These are phyloP conservation scores for Myotis vivesi DNA, from an alignment of 2,797 vertebrate species.

Conservation along the genomic window DNA sequence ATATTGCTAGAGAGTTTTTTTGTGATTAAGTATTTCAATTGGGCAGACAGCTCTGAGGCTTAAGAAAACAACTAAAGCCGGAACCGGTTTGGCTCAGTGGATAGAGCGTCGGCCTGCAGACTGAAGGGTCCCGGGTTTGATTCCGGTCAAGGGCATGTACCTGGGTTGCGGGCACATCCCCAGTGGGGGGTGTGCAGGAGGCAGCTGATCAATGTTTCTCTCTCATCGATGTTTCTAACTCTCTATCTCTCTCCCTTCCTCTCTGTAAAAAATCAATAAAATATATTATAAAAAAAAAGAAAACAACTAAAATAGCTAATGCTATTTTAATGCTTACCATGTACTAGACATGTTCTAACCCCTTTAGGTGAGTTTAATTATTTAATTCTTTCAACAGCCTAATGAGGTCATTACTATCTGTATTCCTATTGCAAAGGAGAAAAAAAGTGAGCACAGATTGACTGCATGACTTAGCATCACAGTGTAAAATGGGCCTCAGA, in stretches of 20 bases:
- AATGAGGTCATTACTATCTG: background rate
- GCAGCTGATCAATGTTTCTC: too few species aligned
- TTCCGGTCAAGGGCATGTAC: too few species aligned
- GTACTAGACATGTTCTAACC: background rate
- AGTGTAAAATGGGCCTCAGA: background rate
- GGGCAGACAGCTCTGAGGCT: background rate
- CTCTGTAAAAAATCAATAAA: too few species aligned
- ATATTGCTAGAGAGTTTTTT: background rate
- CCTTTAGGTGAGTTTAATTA: background rate
- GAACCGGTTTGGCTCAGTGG: too few species aligned
- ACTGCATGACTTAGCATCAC: background rate
- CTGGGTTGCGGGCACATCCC: too few species aligned
- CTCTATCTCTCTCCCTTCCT: too few species aligned
- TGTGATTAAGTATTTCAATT: constrained; percentile 7
- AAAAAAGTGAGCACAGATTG: background rate
- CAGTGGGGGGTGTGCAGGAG: too few species aligned
- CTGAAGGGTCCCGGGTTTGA: too few species aligned
- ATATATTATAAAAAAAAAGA: too few species aligned
- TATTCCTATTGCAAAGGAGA: background rate
- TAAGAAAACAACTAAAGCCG: background rate
- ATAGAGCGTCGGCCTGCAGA: too few species aligned
- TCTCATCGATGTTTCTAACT: too few species aligned
- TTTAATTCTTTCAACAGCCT: background rate
- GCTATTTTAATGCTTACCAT: background rate
- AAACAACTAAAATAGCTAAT: background rate